A percentile compares a stretch with the other conserved stretches of the same genome.
Evolutionary conservation across 2,113 vertebrate genomes (phyloP).

Genomic region (Spermophilus dauricus): DNA sequence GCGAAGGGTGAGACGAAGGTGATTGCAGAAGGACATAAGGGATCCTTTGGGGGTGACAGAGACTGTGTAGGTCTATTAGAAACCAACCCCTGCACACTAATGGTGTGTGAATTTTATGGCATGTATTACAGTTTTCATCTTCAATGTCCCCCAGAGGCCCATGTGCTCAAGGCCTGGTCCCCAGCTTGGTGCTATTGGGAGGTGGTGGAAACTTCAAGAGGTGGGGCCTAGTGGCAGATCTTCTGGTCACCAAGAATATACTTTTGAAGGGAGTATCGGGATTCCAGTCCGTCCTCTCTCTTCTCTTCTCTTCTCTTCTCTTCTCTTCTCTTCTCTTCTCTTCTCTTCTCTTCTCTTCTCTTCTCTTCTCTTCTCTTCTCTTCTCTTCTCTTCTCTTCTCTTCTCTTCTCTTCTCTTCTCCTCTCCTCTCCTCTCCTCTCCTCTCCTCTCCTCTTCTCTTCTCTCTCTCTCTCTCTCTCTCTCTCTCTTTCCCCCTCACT

Average conservation of each 20-base stretch:
- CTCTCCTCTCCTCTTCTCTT: too few species aligned
- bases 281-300: not conserved
- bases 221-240: not conserved
- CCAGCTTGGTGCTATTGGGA: not conserved
- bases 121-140: not conserved
- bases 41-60: not conserved
- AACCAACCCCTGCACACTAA: too few species aligned
- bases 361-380: too few species aligned
- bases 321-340: too few species aligned
- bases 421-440: too few species aligned
- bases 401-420: too few species aligned
- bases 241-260: not conserved
- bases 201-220: not conserved
- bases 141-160: too few species aligned
- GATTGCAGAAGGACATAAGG: not conserved
- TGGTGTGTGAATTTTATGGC: too few species aligned
- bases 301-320: too few species aligned
- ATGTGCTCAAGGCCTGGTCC: not conserved
- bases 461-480: not conserved
- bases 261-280: not conserved
- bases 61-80: rapidly evolving
- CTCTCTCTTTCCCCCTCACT: not conserved
- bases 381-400: too few species aligned
- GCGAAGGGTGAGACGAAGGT: not conserved
- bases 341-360: too few species aligned